These are phyloP conservation scores for Oscheius sp. DNA, from an alignment of 2,888 invertebrate genomes.

Conservation along the genomic window DNA sequence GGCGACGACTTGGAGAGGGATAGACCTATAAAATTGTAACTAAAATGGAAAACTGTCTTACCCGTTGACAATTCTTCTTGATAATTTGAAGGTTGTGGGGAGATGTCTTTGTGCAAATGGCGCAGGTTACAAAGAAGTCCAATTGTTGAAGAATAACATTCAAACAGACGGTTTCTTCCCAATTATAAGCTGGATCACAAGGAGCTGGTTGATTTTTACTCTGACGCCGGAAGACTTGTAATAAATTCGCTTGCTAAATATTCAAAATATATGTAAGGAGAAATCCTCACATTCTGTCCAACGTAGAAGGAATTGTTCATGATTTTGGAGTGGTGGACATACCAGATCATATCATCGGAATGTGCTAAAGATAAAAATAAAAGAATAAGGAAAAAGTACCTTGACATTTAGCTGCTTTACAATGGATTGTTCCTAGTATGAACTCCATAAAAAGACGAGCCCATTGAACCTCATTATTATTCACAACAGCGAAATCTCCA, in stretches of 20 bases:
- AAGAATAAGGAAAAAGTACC: conserved; percentile 37
- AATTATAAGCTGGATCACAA: conserved; percentile 94
- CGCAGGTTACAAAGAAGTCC: conserved; percentile 95
- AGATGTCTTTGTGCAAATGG: conserved; percentile 96
- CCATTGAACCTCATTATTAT: conserved; percentile 63
- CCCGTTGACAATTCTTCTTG: conserved; percentile 84
- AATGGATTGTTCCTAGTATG: conserved; percentile 58
- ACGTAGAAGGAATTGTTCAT: conserved; percentile 34
- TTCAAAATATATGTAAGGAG: neutral
- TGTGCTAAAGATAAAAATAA: conserved; percentile 53
- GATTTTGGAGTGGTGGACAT: conserved; percentile 62
- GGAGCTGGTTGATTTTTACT: conserved; percentile 91
- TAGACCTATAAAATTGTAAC: conserved; percentile 80
- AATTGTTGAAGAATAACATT: conserved; percentile 95
- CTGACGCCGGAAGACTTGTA: conserved; percentile 96
- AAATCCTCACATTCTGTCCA: conserved; percentile 10
- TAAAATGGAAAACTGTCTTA: conserved; percentile 26
- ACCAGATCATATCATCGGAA: conserved; percentile 73
- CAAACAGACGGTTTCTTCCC: conserved; percentile 98
- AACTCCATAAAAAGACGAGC: conserved; percentile 68
- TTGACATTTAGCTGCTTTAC: conserved; percentile 52
- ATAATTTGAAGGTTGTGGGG: conserved; percentile 96
- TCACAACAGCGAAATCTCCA: conserved; percentile 53
- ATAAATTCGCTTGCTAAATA: conserved; percentile 72
- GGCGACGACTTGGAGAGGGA: conserved; percentile 89